Base-by-base conservation (phyloP, 2,113 vertebrate species). In the Poeciliopsis turrubarensis region DNA sequence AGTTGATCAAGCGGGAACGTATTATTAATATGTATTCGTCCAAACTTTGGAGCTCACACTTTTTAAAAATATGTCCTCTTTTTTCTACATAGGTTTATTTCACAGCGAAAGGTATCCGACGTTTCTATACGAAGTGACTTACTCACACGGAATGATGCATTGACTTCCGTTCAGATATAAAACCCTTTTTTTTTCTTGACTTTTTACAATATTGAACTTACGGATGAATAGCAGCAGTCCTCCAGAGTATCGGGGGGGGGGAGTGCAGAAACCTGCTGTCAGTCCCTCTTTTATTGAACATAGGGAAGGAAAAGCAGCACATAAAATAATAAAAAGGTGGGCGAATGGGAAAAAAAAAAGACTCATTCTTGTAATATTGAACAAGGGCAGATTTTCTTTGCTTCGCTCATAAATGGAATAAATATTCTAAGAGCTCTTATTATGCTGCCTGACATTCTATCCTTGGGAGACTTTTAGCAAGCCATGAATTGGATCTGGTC, bases 321-420 rank as follows among this genome's bases (percentile, higher is more conserved):
- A 67, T 73, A 26, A 83, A 85, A 87, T 81, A 72, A 67, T 73
- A 65, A 79, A 66, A n/a, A 65, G 57, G 39, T 66, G 69, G 75
- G 75, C 29, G 29, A 29, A 29, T n/a, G n/a, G n/a, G n/a, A 29
- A 29, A 29, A 29, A 29, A 60, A 37, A 71, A 83, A 73, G 29
- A 73, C 70, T 11, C 7, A 2, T 68, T 73, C 44, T 71, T 68
- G 44, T 65, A 47, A 60, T 37, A 68, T 61, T 7, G 47, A 73
- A 70, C 67, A 74, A 83, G 71, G 69, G 65, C 73, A 68, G 31
- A 60, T 39, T 54, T 84, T 70, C 34, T 60, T 47, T 65, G 19
- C 60, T 8, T 34, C 41, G 22, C 14, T 63, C 83, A 64, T 67
- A 26, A 73, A 77, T 6, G 44, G 34, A 65, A 71, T 68, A 70